Conservation (phyloP, 2,888 invertebrate genomes). For the Iphiclides podalirius region DNA sequence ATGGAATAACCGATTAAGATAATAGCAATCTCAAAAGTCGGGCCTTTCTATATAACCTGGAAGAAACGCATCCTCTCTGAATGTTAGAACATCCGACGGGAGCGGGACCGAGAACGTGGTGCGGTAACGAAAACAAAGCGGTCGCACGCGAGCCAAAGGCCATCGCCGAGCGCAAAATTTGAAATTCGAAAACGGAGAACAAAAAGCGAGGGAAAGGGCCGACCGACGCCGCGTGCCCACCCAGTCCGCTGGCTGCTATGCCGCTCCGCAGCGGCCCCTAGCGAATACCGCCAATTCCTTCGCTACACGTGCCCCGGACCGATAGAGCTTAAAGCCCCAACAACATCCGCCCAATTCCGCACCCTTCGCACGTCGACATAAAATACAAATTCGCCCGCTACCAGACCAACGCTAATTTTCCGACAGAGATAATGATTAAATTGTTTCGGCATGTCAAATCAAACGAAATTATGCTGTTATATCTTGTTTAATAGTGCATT, state of each 20-base stretch:
- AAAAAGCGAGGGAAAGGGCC: constrained; percentile 58
- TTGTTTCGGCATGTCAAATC: constrained; percentile 80
- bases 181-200: constrained; percentile 55
- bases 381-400: constrained; percentile 34
- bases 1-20: too few relatives aligned
- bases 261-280: constrained; percentile 64
- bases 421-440: constrained; percentile 74
- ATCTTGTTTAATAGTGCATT: constrained; percentile 74
- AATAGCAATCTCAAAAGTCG: too few relatives aligned
- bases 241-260: constrained; percentile 60
- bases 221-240: constrained; percentile 68
- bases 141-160: constrained; percentile 29
- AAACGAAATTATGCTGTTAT: constrained; percentile 80
- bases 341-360: constrained; percentile 32
- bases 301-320: constrained; percentile 50
- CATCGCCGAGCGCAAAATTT: constrained; percentile 52
- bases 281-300: constrained; percentile 79
- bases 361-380: constrained; percentile 39
- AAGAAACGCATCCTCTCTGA: too few relatives aligned
- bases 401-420: constrained; percentile 53
- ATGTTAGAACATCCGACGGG: too few relatives aligned
- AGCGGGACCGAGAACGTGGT: too few relatives aligned
- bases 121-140: neutral
- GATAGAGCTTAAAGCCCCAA: constrained; percentile 51
- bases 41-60: too few relatives aligned